Base-by-base conservation (phyloP, 2,797 vertebrate species). In the Emydoidea blandingii region DNA sequence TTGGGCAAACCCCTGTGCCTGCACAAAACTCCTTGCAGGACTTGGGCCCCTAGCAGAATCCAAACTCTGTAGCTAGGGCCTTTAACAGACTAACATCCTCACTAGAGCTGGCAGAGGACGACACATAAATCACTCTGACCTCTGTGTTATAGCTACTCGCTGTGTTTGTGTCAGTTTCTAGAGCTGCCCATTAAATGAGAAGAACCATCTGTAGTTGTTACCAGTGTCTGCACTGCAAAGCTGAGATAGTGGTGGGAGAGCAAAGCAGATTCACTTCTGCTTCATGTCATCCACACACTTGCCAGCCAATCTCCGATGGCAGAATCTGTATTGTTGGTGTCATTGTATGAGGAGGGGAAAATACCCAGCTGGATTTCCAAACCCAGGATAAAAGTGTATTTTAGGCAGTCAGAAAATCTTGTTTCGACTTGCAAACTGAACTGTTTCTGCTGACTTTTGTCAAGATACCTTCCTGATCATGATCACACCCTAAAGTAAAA, bases 371-470 rank as follows among this genome's bases (percentile, higher is more conserved):
- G 21, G 23, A 76, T 47, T 76, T 27, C 37, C 72, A 76, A 44
- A 27, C 7, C 23, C 72, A 76, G 72, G 41, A 76, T 76, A 12
- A 76, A 47, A 68, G 19, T 68, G n/a, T 68, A 37, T 68, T 68
- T 76, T 76, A 76, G 72, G 41, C 11, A 10, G 23, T 44, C 72
- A 12, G 41, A 76, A 76, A 76, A 25, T 76, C 25, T 76, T 47
- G 12, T 76, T 47, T 76, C 23, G 7, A 76, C 6, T 76, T 76
- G 65, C 41, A 76, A 47, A 72, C 34, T 72, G 68, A 72, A 12
- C 54, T 82, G 74, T 90, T 94, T 15, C 23, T 89, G 41, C 44
- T 89, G 68, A 3, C 31, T 52, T 91, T 25, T 34, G n/a, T 87
- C 85, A 0, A 54, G 78, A 37, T 1, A 9, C 2, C 80, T 91